phyloP scores from a whole-genome alignment of 2,888 invertebrate species.

The Hermodice carunculata region DNA sequence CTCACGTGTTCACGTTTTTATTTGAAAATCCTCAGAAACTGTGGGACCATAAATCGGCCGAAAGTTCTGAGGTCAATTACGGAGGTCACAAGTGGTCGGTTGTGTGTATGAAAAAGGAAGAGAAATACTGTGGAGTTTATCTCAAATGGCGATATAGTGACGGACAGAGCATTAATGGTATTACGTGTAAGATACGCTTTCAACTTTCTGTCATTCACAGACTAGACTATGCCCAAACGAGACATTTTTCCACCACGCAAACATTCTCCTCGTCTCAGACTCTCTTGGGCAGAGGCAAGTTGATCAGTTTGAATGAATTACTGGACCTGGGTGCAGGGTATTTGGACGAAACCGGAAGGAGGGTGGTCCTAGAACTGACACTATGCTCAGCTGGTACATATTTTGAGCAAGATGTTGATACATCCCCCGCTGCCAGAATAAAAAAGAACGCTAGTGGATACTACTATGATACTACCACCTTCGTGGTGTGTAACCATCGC shows the following conservation, averaged over 20 bases:
- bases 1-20: conserved; percentile 43
- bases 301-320: conserved; percentile 32
- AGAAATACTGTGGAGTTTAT: conserved; percentile 41
- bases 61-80: conserved; percentile 42
- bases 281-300: conserved; percentile 41
- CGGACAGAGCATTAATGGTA: conserved; percentile 25
- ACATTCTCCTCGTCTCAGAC: conserved; percentile 39
- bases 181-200: conserved; percentile 40
- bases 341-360: conserved; percentile 42
- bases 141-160: conserved; percentile 44
- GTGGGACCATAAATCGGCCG: conserved; percentile 34
- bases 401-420: conserved; percentile 34
- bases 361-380: conserved; percentile 38
- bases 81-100: conserved; percentile 44
- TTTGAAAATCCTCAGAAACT: conserved; percentile 38
- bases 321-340: conserved; percentile 35
- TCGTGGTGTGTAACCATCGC: conserved; percentile 34
- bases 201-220: conserved; percentile 36
- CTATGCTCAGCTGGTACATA: conserved; percentile 26
- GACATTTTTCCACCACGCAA: conserved; percentile 39
- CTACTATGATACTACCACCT: conserved; percentile 43
- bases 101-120: conserved; percentile 41
- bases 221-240: conserved; percentile 29
- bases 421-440: conserved; percentile 30
- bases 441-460: conserved; percentile 45